These are phyloP conservation scores for Naso thynnoides DNA, from an alignment of 2,797 vertebrate species.

Conservation along the genomic window DNA sequence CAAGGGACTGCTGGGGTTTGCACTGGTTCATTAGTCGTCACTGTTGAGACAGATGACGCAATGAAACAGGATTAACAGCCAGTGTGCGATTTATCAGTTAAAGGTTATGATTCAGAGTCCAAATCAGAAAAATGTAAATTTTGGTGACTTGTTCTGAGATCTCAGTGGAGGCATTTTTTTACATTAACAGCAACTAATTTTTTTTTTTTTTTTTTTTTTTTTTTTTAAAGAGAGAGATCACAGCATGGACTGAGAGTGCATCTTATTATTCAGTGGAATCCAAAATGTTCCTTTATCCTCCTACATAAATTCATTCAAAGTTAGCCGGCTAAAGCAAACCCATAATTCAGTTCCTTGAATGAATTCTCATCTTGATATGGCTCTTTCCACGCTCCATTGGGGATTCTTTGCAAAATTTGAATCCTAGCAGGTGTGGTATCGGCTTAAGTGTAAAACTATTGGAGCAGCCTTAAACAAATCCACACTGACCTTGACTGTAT, in stretches of 20 bases:
- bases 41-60: constrained; percentile 52
- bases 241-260: neutral
- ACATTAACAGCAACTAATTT: constrained; percentile 19
- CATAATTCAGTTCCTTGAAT: neutral
- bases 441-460: too few species aligned
- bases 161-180: constrained; percentile 21
- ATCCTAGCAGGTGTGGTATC: too few species aligned
- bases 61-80: constrained; percentile 40
- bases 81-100: constrained; percentile 34
- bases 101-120: constrained; percentile 56
- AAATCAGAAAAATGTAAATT: constrained; percentile 51
- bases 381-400: too few species aligned
- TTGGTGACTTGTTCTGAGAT: constrained; percentile 9
- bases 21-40: constrained; percentile 54
- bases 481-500: too few species aligned
- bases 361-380: too few species aligned
- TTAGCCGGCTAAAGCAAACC: too few species aligned
- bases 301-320: neutral
- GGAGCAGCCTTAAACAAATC: too few species aligned
- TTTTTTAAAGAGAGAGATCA: constrained; percentile 14
- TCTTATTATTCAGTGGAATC: constrained; percentile 14
- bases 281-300: neutral
- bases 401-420: too few species aligned
- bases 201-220: too few species aligned
- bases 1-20: constrained; percentile 8